These are phyloP conservation scores for Poeciliopsis paucimaculata DNA, from an alignment of 2,797 vertebrate species.

Conservation along the genomic window DNA sequence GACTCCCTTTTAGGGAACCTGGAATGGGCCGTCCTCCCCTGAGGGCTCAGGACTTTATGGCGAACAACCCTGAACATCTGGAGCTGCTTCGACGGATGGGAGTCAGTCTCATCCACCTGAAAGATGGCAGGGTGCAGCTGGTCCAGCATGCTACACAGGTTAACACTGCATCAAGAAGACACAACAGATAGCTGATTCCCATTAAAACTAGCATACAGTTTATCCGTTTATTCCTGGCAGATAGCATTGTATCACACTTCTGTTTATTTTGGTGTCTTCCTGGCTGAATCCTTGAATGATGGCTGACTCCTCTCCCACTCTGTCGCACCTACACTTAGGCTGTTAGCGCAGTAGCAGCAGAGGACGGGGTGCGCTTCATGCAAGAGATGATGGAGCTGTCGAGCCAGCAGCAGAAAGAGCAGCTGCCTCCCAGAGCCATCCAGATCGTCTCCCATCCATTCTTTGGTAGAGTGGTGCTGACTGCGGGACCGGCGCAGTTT, in stretches of 20 bases:
- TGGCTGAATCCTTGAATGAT: neutral
- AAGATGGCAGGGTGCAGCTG: constrained; percentile 95
- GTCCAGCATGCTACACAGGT: constrained; percentile 98
- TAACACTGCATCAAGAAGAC: neutral
- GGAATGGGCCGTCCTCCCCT: constrained; percentile 86
- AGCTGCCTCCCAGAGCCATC: constrained; percentile 95
- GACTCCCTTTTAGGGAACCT: constrained; percentile 70
- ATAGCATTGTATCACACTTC: neutral
- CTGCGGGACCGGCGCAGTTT: constrained; percentile 96
- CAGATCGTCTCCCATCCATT: constrained; percentile 97
- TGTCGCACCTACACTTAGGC: constrained; percentile 78
- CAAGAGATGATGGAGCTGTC: constrained; percentile 99
- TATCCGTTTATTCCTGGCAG: too few species aligned
- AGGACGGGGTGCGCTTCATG: constrained; percentile 98
- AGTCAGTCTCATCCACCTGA: constrained; percentile 96
- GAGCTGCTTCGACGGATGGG: constrained; percentile 98
- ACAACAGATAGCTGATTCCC: neutral
- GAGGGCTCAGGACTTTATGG: constrained; percentile 98
- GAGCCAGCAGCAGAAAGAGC: constrained; percentile 98
- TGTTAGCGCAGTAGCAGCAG: constrained; percentile 93
- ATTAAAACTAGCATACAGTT: neutral
- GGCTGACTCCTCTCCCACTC: constrained; percentile 10
- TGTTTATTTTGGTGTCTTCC: constrained; percentile 2
- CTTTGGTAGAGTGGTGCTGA: constrained; percentile 96
- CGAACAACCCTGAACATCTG: constrained; percentile 96